Percentiles rank a stretch among this genome's conserved stretches.
These are phyloP conservation scores for Oegoconia quadripuncta DNA, from an alignment of 2,888 invertebrate species.

Conservation along the genomic window DNA sequence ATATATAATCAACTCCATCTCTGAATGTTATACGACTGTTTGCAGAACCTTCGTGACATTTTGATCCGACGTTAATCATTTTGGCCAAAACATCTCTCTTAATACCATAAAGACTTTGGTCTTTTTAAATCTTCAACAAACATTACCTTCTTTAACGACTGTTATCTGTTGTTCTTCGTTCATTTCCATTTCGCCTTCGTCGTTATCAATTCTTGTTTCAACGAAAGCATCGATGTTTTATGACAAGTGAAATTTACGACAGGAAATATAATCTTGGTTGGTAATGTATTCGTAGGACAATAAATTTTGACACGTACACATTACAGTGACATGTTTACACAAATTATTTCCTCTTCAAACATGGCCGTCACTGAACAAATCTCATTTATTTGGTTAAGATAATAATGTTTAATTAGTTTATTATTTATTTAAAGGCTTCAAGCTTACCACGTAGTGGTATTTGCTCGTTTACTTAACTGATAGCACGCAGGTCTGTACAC, in stretches of 20 bases:
- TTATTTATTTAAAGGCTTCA: constrained; percentile 41
- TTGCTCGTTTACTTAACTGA: constrained; percentile 24
- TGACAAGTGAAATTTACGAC: too few species aligned
- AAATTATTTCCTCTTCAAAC: constrained; percentile 61
- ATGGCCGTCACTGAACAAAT: constrained; percentile 62
- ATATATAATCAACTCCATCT: neutral
- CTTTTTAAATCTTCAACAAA: neutral
- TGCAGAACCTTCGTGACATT: constrained; percentile 47
- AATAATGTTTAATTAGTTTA: constrained; percentile 65
- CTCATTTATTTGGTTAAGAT: constrained; percentile 60
- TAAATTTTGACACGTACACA: constrained; percentile 66
- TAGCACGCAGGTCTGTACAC: constrained; percentile 33
- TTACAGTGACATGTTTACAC: constrained; percentile 40
- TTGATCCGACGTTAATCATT: constrained; percentile 50
- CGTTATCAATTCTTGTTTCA: too few species aligned
- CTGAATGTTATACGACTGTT: constrained; percentile 31
- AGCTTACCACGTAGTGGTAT: constrained; percentile 34
- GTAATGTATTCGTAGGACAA: constrained; percentile 25
- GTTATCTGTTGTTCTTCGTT: too few species aligned
- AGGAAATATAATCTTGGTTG: neutral
- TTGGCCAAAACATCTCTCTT: constrained; percentile 47
- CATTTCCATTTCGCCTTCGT: too few species aligned
- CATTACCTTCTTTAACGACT: too few species aligned
- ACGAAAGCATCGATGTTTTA: too few species aligned
- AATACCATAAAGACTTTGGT: constrained; percentile 10